Evolutionary conservation across 2,113 vertebrate species (phyloP), one percentile per base, ranked within the genome.

Genomic region (Aspiorhynchus laticeps): DNA sequence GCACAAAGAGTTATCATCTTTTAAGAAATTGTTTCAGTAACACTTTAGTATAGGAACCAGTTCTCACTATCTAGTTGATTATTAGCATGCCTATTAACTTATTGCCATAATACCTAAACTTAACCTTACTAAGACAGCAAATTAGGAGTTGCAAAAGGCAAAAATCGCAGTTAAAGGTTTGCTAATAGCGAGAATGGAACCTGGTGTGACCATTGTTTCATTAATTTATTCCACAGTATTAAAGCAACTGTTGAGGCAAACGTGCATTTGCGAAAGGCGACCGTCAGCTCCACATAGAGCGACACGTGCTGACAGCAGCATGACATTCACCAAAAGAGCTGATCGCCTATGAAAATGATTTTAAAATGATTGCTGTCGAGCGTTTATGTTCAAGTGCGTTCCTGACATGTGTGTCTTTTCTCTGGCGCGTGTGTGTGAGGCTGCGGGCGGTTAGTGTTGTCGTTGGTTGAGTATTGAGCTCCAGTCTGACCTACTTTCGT

Each of bases 401-500:
- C 10, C 53, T 56, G 78, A 76, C 33, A 14, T 4, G 14, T 28
- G 33, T 56, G 10, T 41, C 21, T 80, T 51, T 51, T 36, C 38
- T 48, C 51, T 36, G 43, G 75, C 33, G 83, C 41, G 71, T 86
- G 85, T 59, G 84, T 51, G 74, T 71, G 89, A 88, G 89, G 85
- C 87, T 89, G 90, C 85, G 53, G 88, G 26, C 88, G 87, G 91
- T 91, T 91, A 91, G 90, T 91, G 91, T 92, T 91, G 92, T 90
- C 85, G 90, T 91, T 92, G 88, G 93, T 89, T 83, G 88, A 93
- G 93, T 90, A 90, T 92, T 90, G 92, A 93, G 92, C 94, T 94
- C 87, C 91, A 89, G 93, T 89, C 88, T 96, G 96, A 96, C 96
- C 96, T 95, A 96, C 95, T 97, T 96, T 94, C 93, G 88, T 89